phyloP scores from a whole-genome alignment of 2,888 invertebrate species.

The Drosophila gaucha region DNA sequence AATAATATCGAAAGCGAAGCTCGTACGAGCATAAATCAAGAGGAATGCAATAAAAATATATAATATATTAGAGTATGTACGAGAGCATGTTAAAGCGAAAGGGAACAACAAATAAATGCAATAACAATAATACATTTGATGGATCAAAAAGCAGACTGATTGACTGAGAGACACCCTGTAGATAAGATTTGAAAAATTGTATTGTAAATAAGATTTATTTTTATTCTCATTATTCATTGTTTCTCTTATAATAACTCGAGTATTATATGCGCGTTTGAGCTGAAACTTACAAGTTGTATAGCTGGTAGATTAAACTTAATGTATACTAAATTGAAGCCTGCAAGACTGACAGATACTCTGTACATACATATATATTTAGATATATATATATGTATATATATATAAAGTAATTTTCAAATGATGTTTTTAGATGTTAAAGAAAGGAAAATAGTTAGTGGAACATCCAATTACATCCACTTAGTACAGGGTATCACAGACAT shows the following conservation, averaged over 20 bases:
- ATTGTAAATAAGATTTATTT: no score
- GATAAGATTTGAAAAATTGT: no score
- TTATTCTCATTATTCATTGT: no score
- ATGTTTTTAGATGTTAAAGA: not conserved
- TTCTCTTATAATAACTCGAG: not conserved
- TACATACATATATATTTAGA: no score
- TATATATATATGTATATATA: no score
- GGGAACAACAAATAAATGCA: slow-evolving; percentile 10
- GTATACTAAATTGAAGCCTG: not conserved
- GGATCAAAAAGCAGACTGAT: not conserved
- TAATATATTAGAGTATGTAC: slow-evolving; percentile 41
- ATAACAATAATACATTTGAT: not conserved
- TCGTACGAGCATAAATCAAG: slow-evolving; percentile 44
- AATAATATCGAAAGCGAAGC: slow-evolving; percentile 7
- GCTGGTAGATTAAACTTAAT: no score
- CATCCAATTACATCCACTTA: not conserved
- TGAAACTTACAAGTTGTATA: not conserved
- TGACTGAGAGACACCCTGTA: slow-evolving; percentile 2
- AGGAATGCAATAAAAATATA: slow-evolving; percentile 39
- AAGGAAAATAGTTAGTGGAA: not conserved
- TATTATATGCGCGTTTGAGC: not conserved
- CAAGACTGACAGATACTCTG: not conserved
- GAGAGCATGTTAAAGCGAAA: slow-evolving; percentile 4
- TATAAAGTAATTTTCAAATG: no score
- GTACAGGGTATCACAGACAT: slow-evolving; percentile 19